Conservation (phyloP, 2,113 vertebrate genomes). For the Trachemys scripta region DNA sequence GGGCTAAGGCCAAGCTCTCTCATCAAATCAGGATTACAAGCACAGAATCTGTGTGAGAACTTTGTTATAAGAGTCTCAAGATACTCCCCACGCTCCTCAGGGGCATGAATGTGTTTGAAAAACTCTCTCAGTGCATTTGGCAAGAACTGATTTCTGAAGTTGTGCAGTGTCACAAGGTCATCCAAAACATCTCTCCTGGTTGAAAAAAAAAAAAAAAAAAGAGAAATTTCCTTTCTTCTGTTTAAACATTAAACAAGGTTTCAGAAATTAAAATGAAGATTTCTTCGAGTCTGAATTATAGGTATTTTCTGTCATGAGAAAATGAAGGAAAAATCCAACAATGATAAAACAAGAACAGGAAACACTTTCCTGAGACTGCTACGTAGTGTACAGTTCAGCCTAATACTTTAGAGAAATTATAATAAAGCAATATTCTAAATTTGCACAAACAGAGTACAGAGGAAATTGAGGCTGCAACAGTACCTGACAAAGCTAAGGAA, state of each 20-base stretch:
- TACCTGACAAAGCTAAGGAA: not conserved
- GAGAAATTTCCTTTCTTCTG: not conserved
- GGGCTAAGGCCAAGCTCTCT: slow-evolving; percentile 95
- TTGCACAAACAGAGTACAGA: not conserved
- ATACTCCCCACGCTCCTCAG: slow-evolving; percentile 97
- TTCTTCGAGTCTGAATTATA: not conserved
- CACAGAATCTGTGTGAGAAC: slow-evolving; percentile 97
- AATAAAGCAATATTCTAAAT: not conserved
- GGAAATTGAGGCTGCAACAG: not conserved
- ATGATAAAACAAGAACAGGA: not conserved
- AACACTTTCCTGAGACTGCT: not conserved
- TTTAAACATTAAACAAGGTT: not conserved
- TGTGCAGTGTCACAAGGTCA: slow-evolving; percentile 97
- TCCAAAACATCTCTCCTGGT: slow-evolving; percentile 95
- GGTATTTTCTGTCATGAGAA: not conserved
- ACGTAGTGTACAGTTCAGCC: not conserved
- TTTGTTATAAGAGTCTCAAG: slow-evolving; percentile 99
- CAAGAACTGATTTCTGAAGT: slow-evolving; percentile 99
- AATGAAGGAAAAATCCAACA: not conserved
- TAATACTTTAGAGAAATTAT: not conserved
- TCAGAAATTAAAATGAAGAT: not conserved
- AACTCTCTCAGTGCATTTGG: slow-evolving; percentile 98
- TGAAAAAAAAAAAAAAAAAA: not conserved
- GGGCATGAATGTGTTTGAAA: slow-evolving; percentile 97
- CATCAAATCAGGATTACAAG: slow-evolving; percentile 94